Evolutionary conservation across 2,113 vertebrate genomes (phyloP), one percentile per base, ranked within the genome.

Genomic region (Kryptolebias marmoratus): DNA sequence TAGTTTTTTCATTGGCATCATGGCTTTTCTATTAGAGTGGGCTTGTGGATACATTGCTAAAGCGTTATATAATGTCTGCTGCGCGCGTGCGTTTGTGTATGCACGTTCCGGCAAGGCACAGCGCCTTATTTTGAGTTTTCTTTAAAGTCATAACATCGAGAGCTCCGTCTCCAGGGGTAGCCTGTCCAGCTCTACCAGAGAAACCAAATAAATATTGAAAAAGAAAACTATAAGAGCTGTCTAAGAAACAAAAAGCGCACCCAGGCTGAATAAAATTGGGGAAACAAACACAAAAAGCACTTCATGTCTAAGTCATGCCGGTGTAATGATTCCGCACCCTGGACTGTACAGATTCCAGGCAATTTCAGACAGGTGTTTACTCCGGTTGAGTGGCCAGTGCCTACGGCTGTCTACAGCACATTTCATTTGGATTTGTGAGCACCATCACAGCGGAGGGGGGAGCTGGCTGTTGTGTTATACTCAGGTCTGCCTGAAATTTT

Each of bases 301-400:
- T 75, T 88, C 75, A 64, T 66, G 57, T 69, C 44, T 59, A 83
- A 69, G 85, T 79, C 80, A 82, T 72, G 61, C 55, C 6, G 16
- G 56, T 64, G 83, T 86, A 81, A 80, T 74, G 80, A 88, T 75
- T 79, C 70, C 0, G 6, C 22, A 8, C 69, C 30, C 47, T 62
- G 60, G 58, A 81, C 67, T 67, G 63, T 72, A 77, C 72, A 27
- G 63, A 65, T 82, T 64, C 68, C 73, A 77, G 67, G 66, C 82
- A 80, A 76, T 87, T 90, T 81, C 64, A 79, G 71, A 77, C 84
- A 79, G 79, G 77, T 75, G 80, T 90, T 87, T 83, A 81, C 88
- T 80, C 68, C 16, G 3, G 79, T 58, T 75, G 82, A 74, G 64
- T 77, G 73, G 69, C 66, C 75, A 57, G 56, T 3, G 77, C 81